Percentiles rank a stretch among this genome's conserved stretches.
phyloP scores from a whole-genome alignment of 1,140 invertebrate genomes.

The Thrips palmi region DNA sequence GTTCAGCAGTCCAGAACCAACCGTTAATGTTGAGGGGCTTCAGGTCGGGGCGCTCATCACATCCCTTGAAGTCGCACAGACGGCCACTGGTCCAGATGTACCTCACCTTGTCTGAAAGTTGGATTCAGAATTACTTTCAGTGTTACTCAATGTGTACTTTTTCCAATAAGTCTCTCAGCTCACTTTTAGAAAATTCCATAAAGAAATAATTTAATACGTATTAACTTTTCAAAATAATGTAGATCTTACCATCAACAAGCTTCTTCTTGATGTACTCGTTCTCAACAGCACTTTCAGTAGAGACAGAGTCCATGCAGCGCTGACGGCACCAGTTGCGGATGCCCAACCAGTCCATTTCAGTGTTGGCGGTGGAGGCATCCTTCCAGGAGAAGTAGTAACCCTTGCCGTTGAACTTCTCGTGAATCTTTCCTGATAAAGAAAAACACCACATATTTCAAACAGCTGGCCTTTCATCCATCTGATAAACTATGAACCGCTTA shows the following conservation, averaged over 20 bases:
- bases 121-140: no score
- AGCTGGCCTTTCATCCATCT: background rate
- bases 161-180: no score
- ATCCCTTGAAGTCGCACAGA: conserved; percentile 67
- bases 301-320: conserved; percentile 71
- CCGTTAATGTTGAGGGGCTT: conserved; percentile 58
- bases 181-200: no score
- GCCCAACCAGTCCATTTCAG: conserved; percentile 62
- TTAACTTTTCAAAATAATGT: conserved; percentile 8
- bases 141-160: no score
- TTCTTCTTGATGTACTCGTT: conserved; percentile 65
- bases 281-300: conserved; percentile 58
- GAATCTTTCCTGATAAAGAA: conserved; percentile 24
- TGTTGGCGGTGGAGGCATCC: conserved; percentile 44
- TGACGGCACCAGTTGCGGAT: conserved; percentile 65
- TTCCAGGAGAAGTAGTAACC: conserved; percentile 75
- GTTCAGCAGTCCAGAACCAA: conserved; percentile 73
- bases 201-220: conserved; percentile 8
- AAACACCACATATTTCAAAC: background rate
- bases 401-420: conserved; percentile 33
- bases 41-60: conserved; percentile 49
- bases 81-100: conserved; percentile 78
- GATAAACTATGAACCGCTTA: no score
- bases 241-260: conserved; percentile 45
- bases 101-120: conserved; percentile 36